Evolutionary conservation across 2,888 invertebrate genomes (phyloP).

Genomic region (Calameuta pallipes): DNA sequence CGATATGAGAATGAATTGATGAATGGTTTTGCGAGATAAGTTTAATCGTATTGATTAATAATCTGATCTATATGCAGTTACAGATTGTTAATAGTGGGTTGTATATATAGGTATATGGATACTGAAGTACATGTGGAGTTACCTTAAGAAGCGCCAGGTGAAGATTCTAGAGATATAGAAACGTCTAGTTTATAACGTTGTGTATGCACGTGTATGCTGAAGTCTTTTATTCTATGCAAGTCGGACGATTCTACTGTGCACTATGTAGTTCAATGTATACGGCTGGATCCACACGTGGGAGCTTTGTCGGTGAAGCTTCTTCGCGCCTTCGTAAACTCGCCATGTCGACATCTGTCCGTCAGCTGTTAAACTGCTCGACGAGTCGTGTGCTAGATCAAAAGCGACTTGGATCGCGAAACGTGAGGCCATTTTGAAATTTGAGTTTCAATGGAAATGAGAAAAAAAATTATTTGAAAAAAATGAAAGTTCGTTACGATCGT

Average conservation of each 20-base stretch:
- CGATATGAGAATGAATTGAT: neutral
- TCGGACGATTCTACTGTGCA: neutral
- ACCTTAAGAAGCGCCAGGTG: neutral
- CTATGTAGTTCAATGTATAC: neutral
- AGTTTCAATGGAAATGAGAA: neutral
- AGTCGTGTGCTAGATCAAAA: constrained; percentile 8
- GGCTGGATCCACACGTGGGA: neutral
- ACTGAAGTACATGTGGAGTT: neutral
- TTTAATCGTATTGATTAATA: neutral
- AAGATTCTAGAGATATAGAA: neutral
- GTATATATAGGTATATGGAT: neutral
- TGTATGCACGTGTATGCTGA: neutral
- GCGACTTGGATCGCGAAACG: neutral
- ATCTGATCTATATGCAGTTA: neutral
- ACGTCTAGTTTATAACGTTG: neutral
- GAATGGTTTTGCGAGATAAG: neutral
- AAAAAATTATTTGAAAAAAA: neutral
- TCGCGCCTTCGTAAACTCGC: constrained; percentile 7
- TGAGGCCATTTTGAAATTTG: neutral
- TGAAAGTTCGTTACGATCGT: neutral
- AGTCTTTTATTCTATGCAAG: neutral
- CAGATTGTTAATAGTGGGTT: neutral
- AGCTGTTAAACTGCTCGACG: constrained; percentile 13
- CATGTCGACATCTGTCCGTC: constrained; percentile 16
- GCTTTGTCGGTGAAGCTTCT: neutral